Evolutionary conservation across 2,113 vertebrate genomes (phyloP), one percentile per base, ranked within the genome.

Genomic region (Anser cygnoides): DNA sequence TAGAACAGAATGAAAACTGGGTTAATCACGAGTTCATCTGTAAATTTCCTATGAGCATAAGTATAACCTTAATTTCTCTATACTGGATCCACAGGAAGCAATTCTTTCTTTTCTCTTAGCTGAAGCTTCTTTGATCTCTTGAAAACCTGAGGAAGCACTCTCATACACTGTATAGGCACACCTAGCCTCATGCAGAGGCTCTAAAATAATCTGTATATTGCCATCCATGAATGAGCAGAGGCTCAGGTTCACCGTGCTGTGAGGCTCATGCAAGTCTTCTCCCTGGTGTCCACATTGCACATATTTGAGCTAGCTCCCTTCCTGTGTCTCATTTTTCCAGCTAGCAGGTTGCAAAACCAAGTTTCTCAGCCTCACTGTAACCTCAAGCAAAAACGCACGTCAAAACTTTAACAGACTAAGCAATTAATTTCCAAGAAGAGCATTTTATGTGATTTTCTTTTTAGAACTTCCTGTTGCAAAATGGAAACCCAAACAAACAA

Each of bases 121-220:
- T 75, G 23, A 57, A 50, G 11, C 10, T 44, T 58, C 10, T 74
- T 83, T 67, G 75, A 35, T 66, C 23, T 46, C 16, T 46, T 58
- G 41, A 84, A 72, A 87, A 37, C 11, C 8, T 13, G 23, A 76
- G 54, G 68, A 49, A 68, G 43, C 31, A 11, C 23, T 37, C 58
- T 63, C 17, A 37, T 6, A 9, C 23, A 22, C 1, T 4, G 4
- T 14, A 31, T 1, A 39, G 31, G 31, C 44, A 70, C 0, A 3
- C 26, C 16, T 1, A 10, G n/a, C 23, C 39, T 50, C 31, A 41
- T 37, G 31, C 11, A 46, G 76, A 65, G 52, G 39, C 26, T 37
- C 62, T 46, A 28, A n/a, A 22, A 46, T 55, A 39, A n/a, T 19
- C 93, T n/a, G 0, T 21, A 8, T 22, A 12, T 6, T 11, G 44